phyloP scores from a whole-genome alignment of 2,113 vertebrate genomes.

The Desmodus rotundus region DNA sequence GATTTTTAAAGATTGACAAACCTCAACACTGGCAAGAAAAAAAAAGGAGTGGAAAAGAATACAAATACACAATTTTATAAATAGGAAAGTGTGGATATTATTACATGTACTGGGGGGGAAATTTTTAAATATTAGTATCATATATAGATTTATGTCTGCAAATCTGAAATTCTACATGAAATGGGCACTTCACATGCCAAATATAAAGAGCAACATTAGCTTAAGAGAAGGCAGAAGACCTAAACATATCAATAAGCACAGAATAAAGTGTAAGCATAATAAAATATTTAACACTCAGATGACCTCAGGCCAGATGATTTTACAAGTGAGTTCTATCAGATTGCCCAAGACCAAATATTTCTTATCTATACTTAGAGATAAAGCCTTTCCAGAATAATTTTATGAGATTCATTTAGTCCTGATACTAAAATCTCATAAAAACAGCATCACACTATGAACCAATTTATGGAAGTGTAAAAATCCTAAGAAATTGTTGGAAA shows the following conservation, averaged over 20 bases:
- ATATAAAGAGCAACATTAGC: not conserved
- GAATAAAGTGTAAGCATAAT: not conserved
- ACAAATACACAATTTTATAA: not conserved
- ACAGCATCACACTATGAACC: not conserved
- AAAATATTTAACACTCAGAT: conserved; percentile 11
- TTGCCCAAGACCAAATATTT: conserved; percentile 15
- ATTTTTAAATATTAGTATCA: not conserved
- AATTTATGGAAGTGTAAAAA: not conserved
- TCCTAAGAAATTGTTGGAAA: not conserved
- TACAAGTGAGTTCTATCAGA: not conserved
- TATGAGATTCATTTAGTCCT: conserved; percentile 1
- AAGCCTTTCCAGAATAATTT: conserved; percentile 32
- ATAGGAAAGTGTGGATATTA: not conserved
- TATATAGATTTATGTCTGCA: not conserved
- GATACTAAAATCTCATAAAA: conserved; percentile 38
- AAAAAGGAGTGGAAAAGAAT: not conserved
- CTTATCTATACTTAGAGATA: conserved; percentile 28
- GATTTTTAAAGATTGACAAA: not conserved
- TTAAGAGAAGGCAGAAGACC: not conserved
- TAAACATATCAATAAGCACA: not conserved
- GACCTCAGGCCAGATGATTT: not conserved
- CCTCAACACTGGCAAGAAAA: not conserved
- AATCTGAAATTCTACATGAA: conserved; percentile 21
- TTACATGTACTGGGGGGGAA: not conserved
- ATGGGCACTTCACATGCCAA: not conserved